Evolutionary conservation across 2,888 invertebrate genomes (phyloP).

Genomic region (Ichneumon xanthorius): DNA sequence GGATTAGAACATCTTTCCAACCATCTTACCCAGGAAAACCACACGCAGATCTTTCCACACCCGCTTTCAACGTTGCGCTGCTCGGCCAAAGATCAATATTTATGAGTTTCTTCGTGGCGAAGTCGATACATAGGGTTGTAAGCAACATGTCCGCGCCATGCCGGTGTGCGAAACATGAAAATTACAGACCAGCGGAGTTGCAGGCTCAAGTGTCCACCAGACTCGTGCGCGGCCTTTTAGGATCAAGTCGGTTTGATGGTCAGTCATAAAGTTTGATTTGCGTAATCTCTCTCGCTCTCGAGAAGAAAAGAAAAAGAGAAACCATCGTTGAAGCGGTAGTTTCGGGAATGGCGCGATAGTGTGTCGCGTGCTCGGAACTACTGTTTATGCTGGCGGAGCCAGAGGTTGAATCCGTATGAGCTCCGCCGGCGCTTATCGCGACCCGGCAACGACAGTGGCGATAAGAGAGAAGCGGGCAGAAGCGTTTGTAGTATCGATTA

Average conservation of each 20-base stretch:
- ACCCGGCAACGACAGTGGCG: slow-evolving; percentile 39
- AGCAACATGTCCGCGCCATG: background rate
- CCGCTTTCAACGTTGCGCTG: background rate
- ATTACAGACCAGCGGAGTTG: background rate
- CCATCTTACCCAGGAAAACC: background rate
- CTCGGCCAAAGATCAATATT: background rate
- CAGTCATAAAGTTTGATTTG: slow-evolving; percentile 4
- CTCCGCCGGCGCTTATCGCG: slow-evolving; percentile 34
- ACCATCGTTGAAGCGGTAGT: background rate
- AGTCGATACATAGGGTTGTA: background rate
- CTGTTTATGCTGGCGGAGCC: slow-evolving; percentile 12
- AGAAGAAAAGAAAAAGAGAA: background rate
- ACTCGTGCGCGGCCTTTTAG: background rate
- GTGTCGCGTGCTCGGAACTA: slow-evolving; percentile 13
- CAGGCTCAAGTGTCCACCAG: background rate
- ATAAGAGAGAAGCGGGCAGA: slow-evolving; percentile 28
- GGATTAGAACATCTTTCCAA: background rate
- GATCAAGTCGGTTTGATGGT: background rate
- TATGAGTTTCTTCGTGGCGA: background rate
- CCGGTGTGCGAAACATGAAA: background rate
- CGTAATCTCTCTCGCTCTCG: background rate
- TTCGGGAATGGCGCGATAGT: background rate
- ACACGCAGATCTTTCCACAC: background rate
- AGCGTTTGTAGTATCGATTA: slow-evolving; percentile 40
- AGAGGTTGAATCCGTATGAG: slow-evolving; percentile 18